These are phyloP conservation scores for Drosophila prosaltans DNA, from an alignment of 1,140 invertebrate species.

Conservation along the genomic window DNA sequence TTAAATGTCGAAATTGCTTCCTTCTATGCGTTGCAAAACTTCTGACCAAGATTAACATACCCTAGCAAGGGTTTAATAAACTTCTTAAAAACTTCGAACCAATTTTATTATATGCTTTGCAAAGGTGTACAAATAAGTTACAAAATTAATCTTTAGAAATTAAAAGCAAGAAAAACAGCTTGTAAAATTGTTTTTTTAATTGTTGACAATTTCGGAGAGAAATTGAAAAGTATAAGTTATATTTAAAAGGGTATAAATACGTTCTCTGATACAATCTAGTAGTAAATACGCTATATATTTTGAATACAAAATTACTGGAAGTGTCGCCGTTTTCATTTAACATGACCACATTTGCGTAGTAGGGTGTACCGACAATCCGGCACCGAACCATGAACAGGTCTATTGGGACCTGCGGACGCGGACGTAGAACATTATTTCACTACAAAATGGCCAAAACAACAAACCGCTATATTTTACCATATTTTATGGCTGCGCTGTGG, in stretches of 20 bases:
- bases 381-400: constrained; percentile 64
- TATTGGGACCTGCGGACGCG: constrained; percentile 63
- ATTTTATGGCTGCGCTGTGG: constrained; percentile 83
- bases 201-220: too few relatives aligned
- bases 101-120: too few relatives aligned
- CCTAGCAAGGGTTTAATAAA: too few relatives aligned
- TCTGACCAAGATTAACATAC: too few relatives aligned
- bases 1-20: too few relatives aligned
- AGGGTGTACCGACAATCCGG: constrained; percentile 54
- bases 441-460: constrained; percentile 83
- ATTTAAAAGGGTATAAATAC: background rate
- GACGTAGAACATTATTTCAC: constrained; percentile 81
- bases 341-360: constrained; percentile 59
- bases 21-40: too few relatives aligned
- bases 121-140: too few relatives aligned
- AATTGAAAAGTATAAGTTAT: too few relatives aligned
- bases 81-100: too few relatives aligned
- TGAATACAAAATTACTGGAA: constrained; percentile 37
- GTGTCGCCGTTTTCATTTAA: constrained; percentile 57
- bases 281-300: background rate
- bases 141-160: too few relatives aligned
- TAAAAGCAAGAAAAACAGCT: too few relatives aligned
- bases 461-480: constrained; percentile 83
- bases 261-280: constrained; percentile 11
- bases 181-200: too few relatives aligned